Evolutionary conservation across 2,888 invertebrate genomes (phyloP).

Genomic region (Cephus pulcher): DNA sequence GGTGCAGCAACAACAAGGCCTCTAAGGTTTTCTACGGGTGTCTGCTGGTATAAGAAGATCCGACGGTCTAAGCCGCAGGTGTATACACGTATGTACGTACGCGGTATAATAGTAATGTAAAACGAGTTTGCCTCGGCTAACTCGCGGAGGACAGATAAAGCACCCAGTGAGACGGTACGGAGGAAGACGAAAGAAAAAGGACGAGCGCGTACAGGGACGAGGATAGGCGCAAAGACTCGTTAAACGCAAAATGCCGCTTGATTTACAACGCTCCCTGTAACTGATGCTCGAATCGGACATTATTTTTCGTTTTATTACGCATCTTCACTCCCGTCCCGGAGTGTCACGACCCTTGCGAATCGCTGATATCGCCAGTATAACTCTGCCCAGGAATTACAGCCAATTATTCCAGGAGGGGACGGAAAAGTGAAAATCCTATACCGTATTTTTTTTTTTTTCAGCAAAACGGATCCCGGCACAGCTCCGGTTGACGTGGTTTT

Average conservation of each 20-base stretch:
- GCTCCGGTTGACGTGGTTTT: background rate
- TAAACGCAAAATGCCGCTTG: slow-evolving; percentile 24
- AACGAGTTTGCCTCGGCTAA: slow-evolving; percentile 36
- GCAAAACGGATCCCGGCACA: background rate
- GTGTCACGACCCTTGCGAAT: background rate
- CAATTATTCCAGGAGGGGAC: background rate
- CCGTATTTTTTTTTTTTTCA: background rate
- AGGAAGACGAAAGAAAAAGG: background rate
- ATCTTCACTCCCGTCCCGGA: background rate
- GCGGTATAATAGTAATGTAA: slow-evolving; percentile 2
- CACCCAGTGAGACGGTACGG: background rate
- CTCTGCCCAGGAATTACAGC: background rate
- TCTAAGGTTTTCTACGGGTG: background rate
- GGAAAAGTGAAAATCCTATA: background rate
- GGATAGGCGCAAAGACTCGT: slow-evolving; percentile 7
- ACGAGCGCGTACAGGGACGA: background rate
- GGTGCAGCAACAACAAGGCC: background rate
- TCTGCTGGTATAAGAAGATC: background rate
- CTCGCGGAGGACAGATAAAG: background rate
- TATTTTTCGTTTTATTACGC: background rate
- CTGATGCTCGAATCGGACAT: slow-evolving; percentile 19
- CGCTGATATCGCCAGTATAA: background rate
- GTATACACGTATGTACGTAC: background rate
- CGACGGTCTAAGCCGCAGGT: background rate
- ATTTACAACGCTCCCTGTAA: slow-evolving; percentile 22